Evolutionary conservation across 2,113 vertebrate genomes (phyloP), one percentile per base, ranked within the genome.

Genomic region (Poecile atricapillus): DNA sequence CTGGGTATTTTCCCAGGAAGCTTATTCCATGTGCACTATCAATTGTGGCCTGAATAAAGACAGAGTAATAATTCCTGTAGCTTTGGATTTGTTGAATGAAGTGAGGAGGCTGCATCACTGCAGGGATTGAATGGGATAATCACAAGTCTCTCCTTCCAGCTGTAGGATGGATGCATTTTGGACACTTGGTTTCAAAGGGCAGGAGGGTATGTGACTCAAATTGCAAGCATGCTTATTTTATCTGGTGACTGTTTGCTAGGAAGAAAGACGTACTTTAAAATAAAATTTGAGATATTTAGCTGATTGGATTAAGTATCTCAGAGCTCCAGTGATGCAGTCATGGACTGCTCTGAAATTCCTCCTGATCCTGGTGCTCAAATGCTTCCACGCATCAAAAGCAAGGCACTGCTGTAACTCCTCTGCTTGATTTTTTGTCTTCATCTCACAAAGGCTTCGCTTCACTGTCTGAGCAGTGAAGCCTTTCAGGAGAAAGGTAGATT

Each of bases 71-170:
- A 86, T 41, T 92, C 19, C 70, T 60, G 46, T 27, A 56, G 68
- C 12, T 33, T 8, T 86, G 53, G 49, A 68, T 76, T 59, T 89
- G 58, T 14, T 87, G 77, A 89, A 91, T 31, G 53, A 87, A 89
- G 59, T 1, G 21, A 91, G 35, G 8, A 30, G 20, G 8, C 18
- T 47, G 20, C 0, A 0, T 63, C 33, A 43, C 39, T 62, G 65
- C 1, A 1, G 35, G 11, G 15, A 67, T 0, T 59, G 35, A 71
- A 59, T 11, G 37, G 25, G 30, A 39, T 43, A 69, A 65, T 41
- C 37, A 76, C 10, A 64, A 6, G 5, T 41, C 11, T 58, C 20
- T 50, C 20, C 75, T 73, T 68, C 21, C 25, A 33, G 33, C 37
- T 68, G 16, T 47, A 69, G 59, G 23, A 64, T 27, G 27, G 18